Conservation (phyloP, 2,113 vertebrate species). For the Dipodomys merriami region DNA sequence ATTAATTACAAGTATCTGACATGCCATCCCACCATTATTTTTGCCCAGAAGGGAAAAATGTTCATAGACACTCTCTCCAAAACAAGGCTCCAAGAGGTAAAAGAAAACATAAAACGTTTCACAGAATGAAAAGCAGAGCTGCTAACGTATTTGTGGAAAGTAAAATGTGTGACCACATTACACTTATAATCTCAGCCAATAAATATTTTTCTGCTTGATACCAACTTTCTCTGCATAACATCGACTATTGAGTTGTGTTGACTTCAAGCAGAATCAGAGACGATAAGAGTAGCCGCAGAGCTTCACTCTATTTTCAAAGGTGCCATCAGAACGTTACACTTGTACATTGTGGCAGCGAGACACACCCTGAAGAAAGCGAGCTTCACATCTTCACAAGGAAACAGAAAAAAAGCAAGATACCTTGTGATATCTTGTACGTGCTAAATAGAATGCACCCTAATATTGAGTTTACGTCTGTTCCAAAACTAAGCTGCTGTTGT, state of each 20-base stretch:
- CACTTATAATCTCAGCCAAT: neutral
- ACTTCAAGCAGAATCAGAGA: neutral
- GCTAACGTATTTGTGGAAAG: neutral
- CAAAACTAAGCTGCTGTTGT: neutral
- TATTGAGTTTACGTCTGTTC: neutral
- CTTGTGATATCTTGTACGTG: neutral
- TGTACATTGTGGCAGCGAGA: constrained; percentile 63
- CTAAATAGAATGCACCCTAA: neutral
- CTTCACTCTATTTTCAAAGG: constrained; percentile 62
- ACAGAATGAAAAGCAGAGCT: neutral
- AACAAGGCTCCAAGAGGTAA: neutral
- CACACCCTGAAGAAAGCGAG: constrained; percentile 65
- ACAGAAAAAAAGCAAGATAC: constrained; percentile 50
- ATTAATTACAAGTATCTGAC: neutral
- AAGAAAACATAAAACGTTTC: constrained; percentile 9
- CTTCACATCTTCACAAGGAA: constrained; percentile 45
- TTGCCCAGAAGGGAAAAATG: neutral
- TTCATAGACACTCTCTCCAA: neutral
- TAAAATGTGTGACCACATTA: constrained; percentile 20
- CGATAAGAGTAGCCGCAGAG: constrained; percentile 57
- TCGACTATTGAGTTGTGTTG: constrained; percentile 34
- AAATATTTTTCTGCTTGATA: constrained; percentile 1
- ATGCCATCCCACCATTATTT: neutral
- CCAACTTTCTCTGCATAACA: neutral
- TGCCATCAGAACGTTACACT: constrained; percentile 59